Evolutionary conservation across 2,888 invertebrate species (phyloP).

Genomic region (Idaea aversata): DNA sequence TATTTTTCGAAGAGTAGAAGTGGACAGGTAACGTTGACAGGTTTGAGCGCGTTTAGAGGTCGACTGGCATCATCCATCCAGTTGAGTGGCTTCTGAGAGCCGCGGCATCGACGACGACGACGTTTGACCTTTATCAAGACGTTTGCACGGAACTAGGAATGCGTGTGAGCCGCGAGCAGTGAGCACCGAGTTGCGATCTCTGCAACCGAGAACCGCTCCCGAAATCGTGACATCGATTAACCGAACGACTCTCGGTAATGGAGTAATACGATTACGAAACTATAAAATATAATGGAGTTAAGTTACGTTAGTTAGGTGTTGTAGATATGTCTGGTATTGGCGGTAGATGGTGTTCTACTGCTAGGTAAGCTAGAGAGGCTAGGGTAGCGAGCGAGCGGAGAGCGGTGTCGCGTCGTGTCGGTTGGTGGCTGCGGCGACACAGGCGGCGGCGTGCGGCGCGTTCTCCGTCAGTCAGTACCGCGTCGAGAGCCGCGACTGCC

Average conservation of each 20-base stretch:
- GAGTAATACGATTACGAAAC: constrained; percentile 75
- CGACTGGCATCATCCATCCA: constrained; percentile 25
- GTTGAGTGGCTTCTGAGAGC: constrained; percentile 8
- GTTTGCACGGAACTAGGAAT: constrained; percentile 36
- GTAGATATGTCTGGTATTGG: constrained; percentile 5
- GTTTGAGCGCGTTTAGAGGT: constrained; percentile 30
- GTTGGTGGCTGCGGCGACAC: constrained; percentile 28
- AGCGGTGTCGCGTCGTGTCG: constrained; percentile 13
- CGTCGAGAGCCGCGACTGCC: constrained; percentile 40
- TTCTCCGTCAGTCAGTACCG: constrained; percentile 51
- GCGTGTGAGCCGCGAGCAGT: constrained; percentile 37
- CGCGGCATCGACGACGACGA: constrained; percentile 20
- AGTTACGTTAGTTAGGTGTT: constrained; percentile 68
- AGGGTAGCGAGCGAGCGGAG: constrained; percentile 18
- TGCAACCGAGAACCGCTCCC: constrained; percentile 54
- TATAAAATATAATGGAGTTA: constrained; percentile 76
- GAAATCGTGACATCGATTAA: constrained; percentile 74
- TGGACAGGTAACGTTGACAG: constrained; percentile 24
- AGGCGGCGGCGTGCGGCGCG: constrained; percentile 26
- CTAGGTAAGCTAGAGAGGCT: constrained; percentile 33
- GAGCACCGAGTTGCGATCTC: constrained; percentile 17
- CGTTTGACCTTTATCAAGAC: constrained; percentile 43
- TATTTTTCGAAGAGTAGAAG: constrained; percentile 18
- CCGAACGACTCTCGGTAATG: constrained; percentile 67
- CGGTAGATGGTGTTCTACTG: constrained; percentile 44